These are phyloP conservation scores for Prochilodus magdalenae DNA, from an alignment of 2,113 vertebrate genomes.

Conservation along the genomic window DNA sequence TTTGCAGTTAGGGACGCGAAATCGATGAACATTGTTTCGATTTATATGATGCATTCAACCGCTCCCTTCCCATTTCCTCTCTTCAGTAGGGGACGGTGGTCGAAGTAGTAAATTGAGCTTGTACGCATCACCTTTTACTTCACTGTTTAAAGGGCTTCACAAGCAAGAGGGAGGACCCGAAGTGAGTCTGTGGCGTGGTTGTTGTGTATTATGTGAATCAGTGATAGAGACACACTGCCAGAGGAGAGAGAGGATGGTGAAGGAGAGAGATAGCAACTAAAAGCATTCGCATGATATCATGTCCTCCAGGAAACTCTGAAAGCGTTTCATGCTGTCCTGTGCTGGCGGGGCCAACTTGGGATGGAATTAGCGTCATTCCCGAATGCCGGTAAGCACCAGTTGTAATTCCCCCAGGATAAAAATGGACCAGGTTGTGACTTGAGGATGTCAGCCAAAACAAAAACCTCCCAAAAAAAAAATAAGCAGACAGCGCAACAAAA, in stretches of 20 bases:
- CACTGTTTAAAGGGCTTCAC: constrained; percentile 51
- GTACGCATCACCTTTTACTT: constrained; percentile 39
- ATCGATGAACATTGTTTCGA: background rate
- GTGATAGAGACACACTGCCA: background rate
- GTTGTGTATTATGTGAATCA: constrained; percentile 15
- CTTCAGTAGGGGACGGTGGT: constrained; percentile 35
- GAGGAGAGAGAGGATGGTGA: too few relatives aligned
- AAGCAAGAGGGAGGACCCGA: constrained; percentile 36
- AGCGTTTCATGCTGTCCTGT: constrained; percentile 23
- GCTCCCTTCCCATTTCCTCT: constrained; percentile 37
- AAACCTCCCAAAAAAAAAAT: too few relatives aligned
- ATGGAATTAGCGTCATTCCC: constrained; percentile 1
- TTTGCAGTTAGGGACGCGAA: background rate
- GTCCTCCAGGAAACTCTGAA: background rate
- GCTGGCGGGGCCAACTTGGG: background rate
- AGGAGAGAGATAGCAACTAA: constrained; percentile 11
- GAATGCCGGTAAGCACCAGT: background rate
- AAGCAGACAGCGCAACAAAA: background rate
- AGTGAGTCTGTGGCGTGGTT: constrained; percentile 27
- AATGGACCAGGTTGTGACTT: constrained; percentile 12
- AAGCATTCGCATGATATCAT: background rate
- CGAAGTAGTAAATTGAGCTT: constrained; percentile 34
- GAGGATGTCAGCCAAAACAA: background rate
- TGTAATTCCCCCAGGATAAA: constrained; percentile 2
- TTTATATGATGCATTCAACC: background rate